Evolutionary conservation across 2,797 vertebrate species (phyloP), one percentile per base, ranked within the genome.

Genomic region (Geotrypetes seraphini): DNA sequence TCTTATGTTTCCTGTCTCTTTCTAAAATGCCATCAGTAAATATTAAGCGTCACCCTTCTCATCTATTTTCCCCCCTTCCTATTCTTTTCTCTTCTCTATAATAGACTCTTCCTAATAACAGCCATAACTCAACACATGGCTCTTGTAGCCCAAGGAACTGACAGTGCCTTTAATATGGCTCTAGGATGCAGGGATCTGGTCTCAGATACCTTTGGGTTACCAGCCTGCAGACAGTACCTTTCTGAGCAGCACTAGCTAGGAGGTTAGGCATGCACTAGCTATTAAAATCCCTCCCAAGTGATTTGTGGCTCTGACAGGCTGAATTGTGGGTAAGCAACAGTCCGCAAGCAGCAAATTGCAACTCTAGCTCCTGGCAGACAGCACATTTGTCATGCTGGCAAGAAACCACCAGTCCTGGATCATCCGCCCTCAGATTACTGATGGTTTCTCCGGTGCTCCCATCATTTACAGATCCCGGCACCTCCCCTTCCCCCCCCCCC

Each of bases 331-430:
- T 47, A 58, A 51, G 63, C 20, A 5, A 14, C 42, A 31, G 46
- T 52, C 50, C 50, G 66, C 63, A 65, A 54, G 36, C 52, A 57
- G 54, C 60, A 66, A 65, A 71, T 59, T 60, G 56, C 53, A 57
- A 55, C 31, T n/a, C 36, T 13, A 1, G 29, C 50, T 53, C 27
- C 25, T 20, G 22, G 37, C 28, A 7, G 1, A 38, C 6, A 0
- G 43, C 19, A 25, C 42, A 52, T 55, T 39, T 38, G 46, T 63
- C 54, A 46, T 0, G 0, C 23, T 22, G 12, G 8, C 12, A 20
- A 36, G 33, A 25, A 22, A 37, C 25, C 31, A 20, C 28, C 28
- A n/a, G 20, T 12, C 26, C 12, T 9, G 1, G 18, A 3, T 22
- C 22, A 17, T n/a, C 12, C 10, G 19, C 18, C 22, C 14, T 29